Evolutionary conservation across 1,140 invertebrate species (phyloP).

Genomic region (Eumeta japonica): DNA sequence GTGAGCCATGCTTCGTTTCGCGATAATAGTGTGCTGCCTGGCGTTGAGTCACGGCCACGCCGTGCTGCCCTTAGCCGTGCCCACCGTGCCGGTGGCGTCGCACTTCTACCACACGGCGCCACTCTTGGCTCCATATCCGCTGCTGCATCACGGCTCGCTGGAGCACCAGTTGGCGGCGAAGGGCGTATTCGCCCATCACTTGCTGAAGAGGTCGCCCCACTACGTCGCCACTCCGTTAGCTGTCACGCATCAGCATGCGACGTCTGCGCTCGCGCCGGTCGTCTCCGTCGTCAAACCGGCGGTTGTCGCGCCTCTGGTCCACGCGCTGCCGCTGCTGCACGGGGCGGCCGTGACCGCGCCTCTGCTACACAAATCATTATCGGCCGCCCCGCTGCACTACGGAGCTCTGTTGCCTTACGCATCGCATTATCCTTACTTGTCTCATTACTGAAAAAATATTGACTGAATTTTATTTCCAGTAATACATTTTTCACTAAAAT

Average conservation of each 20-base stretch:
- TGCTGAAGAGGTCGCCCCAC: slow-evolving; percentile 33
- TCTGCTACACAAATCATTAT: slow-evolving; percentile 12
- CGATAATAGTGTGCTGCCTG: slow-evolving; percentile 22
- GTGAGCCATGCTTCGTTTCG: slow-evolving; percentile 26
- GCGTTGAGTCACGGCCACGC: slow-evolving; percentile 24
- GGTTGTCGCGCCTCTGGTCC: slow-evolving; percentile 19
- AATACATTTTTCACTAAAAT: no score
- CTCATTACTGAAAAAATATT: slow-evolving; percentile 4
- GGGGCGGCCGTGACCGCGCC: slow-evolving; percentile 18
- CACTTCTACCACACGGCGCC: slow-evolving; percentile 18
- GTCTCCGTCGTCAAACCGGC: slow-evolving; percentile 21
- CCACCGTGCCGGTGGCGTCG: slow-evolving; percentile 15
- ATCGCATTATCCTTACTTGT: slow-evolving; percentile 3
- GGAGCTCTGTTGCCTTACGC: slow-evolving; percentile 15
- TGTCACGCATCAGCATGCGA: slow-evolving; percentile 41
- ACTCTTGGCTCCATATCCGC: slow-evolving; percentile 11
- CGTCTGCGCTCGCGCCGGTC: slow-evolving; percentile 23
- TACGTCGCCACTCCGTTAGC: slow-evolving; percentile 24
- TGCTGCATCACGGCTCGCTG: slow-evolving; percentile 13
- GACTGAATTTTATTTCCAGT: no score
- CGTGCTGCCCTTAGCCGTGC: slow-evolving; percentile 21
- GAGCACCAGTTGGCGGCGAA: slow-evolving; percentile 6
- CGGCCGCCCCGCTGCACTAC: slow-evolving; percentile 13
- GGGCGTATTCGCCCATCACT: slow-evolving; percentile 21
- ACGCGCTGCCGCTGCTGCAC: slow-evolving; percentile 22